Evolutionary conservation across 1,140 invertebrate genomes (phyloP).

Genomic region (Sminthurides bifidus): DNA sequence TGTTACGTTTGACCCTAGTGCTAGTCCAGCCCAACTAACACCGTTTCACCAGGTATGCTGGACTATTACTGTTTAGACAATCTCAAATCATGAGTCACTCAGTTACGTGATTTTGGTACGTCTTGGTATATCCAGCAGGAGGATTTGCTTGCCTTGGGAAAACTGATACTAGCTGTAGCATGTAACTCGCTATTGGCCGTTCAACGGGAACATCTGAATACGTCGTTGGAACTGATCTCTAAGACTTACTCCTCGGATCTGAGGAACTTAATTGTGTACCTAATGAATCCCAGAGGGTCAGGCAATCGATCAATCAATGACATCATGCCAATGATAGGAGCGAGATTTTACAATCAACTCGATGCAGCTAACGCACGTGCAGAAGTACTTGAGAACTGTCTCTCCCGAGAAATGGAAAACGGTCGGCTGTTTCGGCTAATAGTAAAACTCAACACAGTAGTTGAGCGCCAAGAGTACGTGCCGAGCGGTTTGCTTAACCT

Average conservation of each 20-base stretch:
- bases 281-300: conserved; percentile 33
- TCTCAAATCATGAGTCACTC: conserved; percentile 1
- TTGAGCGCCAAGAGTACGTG: conserved; percentile 82
- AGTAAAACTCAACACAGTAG: conserved; percentile 78
- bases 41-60: conserved; percentile 56
- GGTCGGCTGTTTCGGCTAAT: conserved; percentile 80
- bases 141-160: conserved; percentile 82
- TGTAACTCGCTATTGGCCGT: conserved; percentile 79
- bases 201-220: conserved; percentile 68
- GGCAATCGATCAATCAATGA: conserved; percentile 72
- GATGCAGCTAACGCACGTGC: conserved; percentile 75
- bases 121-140: conserved; percentile 54
- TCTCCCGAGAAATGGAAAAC: conserved; percentile 89
- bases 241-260: conserved; percentile 84
- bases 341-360: conserved; percentile 88
- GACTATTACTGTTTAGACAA: conserved; percentile 7
- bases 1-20: conserved; percentile 60
- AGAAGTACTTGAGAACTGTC: conserved; percentile 79
- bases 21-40: conserved; percentile 53
- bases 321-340: conserved; percentile 98
- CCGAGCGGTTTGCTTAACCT: not conserved
- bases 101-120: not conserved
- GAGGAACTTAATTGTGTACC: conserved; percentile 83
- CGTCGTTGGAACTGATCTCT: conserved; percentile 76
- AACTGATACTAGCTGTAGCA: conserved; percentile 76